Conservation (phyloP, 2,113 vertebrate genomes). For the Pseudorhombus dupliciocellatus region DNA sequence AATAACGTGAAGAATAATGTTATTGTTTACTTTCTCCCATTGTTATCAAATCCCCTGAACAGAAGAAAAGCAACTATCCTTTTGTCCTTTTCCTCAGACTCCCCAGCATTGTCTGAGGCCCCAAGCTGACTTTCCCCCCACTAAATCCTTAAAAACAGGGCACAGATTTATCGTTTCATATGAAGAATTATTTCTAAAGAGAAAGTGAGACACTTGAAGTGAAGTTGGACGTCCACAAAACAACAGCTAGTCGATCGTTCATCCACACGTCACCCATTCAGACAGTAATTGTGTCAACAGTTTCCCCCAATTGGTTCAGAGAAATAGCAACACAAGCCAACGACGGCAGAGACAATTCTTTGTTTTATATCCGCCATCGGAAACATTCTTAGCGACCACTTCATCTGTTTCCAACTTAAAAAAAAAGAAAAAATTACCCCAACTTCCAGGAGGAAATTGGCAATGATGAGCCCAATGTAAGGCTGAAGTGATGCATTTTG, state of each 20-base stretch:
- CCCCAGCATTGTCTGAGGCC: constrained; percentile 1
- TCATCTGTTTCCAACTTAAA: background rate
- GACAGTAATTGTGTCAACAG: background rate
- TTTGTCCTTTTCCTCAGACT: constrained; percentile 13
- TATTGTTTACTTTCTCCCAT: constrained; percentile 1
- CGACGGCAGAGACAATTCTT: background rate
- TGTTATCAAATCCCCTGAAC: constrained; percentile 19
- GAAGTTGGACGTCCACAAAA: background rate
- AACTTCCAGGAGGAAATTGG: background rate
- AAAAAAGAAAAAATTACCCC: background rate
- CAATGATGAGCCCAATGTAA: background rate
- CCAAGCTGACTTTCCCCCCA: constrained; percentile 1
- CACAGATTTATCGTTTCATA: background rate
- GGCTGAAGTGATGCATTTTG: background rate
- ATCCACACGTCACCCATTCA: background rate
- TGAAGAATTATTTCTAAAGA: background rate
- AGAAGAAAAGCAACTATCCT: constrained; percentile 9
- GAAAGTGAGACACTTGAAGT: background rate
- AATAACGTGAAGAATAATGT: constrained; percentile 27
- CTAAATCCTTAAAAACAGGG: constrained; percentile 3
- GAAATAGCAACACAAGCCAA: background rate
- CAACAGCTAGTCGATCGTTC: background rate
- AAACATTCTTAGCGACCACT: background rate
- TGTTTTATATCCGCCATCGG: background rate
- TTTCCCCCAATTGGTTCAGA: background rate